phyloP scores from a whole-genome alignment of 2,113 vertebrate species.

The Neopipo cinnamomea region DNA sequence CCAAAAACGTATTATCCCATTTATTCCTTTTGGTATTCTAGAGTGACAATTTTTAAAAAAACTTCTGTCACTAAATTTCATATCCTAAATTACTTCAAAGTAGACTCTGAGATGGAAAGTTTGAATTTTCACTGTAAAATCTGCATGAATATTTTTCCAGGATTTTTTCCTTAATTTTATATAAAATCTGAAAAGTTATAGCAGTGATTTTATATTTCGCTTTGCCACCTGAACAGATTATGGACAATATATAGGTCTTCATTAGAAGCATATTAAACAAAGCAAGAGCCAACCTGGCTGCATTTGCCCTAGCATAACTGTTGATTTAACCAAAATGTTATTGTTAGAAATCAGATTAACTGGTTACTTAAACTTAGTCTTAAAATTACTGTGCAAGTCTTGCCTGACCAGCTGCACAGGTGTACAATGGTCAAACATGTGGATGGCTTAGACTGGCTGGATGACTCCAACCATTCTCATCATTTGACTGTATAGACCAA shows the following conservation, averaged over 20 bases:
- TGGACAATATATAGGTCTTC: not conserved
- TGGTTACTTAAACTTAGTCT: not conserved
- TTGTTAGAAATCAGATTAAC: not conserved
- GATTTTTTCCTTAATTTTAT: not conserved
- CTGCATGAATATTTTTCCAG: not conserved
- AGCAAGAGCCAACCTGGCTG: not conserved
- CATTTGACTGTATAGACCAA: not conserved
- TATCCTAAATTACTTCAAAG: not conserved
- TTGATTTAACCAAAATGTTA: not conserved
- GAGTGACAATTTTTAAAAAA: not conserved
- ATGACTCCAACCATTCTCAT: not conserved
- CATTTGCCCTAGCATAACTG: not conserved
- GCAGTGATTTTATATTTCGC: not conserved
- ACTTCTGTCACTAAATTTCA: not conserved
- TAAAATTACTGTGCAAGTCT: not conserved
- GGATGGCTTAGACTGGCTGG: not conserved
- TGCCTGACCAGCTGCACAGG: not conserved
- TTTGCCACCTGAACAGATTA: not conserved
- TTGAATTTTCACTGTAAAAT: not conserved
- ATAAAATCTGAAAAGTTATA: not conserved
- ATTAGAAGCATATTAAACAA: not conserved
- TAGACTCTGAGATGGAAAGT: not conserved
- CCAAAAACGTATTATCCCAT: not conserved
- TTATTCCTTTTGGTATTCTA: not conserved
- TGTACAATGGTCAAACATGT: not conserved